A percentile compares a stretch with the other conserved stretches of the same genome.
These are phyloP conservation scores for Trissonchulus sp. DNA, from an alignment of 2,888 invertebrate genomes.

Conservation along the genomic window DNA sequence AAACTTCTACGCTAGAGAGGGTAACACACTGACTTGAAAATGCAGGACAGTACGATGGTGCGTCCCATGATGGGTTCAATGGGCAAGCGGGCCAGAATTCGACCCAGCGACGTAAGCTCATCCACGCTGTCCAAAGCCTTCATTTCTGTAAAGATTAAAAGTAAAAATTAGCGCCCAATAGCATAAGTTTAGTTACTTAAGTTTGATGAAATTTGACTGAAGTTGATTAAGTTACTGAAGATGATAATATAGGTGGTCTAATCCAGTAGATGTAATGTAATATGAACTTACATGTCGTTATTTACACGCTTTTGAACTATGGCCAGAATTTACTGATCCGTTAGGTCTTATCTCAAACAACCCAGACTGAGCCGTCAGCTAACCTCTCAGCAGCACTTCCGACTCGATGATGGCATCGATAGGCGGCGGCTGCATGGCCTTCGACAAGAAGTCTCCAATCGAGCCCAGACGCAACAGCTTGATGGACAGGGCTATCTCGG, in stretches of 20 bases:
- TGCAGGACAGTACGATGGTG: constrained; percentile 89
- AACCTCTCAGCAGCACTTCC: constrained; percentile 66
- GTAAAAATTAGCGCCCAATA: no score
- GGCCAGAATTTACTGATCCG: no score
- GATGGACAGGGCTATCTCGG: constrained; percentile 84
- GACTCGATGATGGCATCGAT: constrained; percentile 97
- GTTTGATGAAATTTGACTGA: no score
- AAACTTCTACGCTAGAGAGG: no score
- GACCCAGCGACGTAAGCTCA: constrained; percentile 84
- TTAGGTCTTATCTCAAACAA: no score
- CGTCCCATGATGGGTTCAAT: constrained; percentile 93
- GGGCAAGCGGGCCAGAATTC: constrained; percentile 84
- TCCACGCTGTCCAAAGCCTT: constrained; percentile 74
- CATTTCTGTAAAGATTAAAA: constrained; percentile 40
- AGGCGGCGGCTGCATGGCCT: constrained; percentile 86
- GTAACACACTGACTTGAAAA: constrained; percentile 65
- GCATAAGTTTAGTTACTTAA: no score
- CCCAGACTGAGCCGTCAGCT: no score
- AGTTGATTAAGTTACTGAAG: no score
- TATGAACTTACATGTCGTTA: no score
- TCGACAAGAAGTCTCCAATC: constrained; percentile 87
- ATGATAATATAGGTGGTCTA: no score
- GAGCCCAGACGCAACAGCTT: constrained; percentile 81
- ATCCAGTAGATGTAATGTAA: no score
- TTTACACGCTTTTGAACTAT: no score